phyloP scores from a whole-genome alignment of 1,140 invertebrate species.

The Babylonia areolata region DNA sequence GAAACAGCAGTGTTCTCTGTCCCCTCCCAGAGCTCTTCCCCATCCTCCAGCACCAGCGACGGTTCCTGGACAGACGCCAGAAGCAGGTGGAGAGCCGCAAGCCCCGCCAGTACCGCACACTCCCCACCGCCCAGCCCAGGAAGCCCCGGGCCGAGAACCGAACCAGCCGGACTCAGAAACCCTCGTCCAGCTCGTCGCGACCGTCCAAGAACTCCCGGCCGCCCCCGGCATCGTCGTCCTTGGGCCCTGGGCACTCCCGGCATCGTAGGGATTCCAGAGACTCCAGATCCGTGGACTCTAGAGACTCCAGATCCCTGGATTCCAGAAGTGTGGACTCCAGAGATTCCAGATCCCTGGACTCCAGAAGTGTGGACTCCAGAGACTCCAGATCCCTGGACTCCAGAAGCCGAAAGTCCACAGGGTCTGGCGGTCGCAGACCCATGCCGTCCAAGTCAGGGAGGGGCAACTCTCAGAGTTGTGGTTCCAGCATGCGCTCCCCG shows the following conservation, averaged over 20 bases:
- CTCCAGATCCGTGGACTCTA: neutral
- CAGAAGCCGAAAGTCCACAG: no score
- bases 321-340: neutral
- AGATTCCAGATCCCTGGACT: neutral
- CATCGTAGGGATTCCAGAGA: neutral
- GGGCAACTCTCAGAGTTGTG: neutral
- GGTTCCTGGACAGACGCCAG: conserved; percentile 83
- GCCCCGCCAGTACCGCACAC: neutral
- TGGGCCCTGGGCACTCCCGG: neutral
- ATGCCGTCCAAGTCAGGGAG: neutral
- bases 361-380: neutral
- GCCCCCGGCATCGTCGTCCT: neutral
- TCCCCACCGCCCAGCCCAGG: neutral
- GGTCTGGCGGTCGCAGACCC: neutral
- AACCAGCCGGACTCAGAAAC: neutral
- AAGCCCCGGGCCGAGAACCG: neutral
- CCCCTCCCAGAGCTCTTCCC: conserved; percentile 87
- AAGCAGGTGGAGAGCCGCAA: neutral
- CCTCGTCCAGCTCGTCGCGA: neutral
- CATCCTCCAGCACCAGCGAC: conserved; percentile 92
- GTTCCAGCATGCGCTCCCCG: neutral
- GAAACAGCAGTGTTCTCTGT: no score
- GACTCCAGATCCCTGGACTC: neutral
- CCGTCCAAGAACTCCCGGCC: no score
- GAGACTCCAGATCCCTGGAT: neutral